Conservation (phyloP, 1,140 invertebrate species). For the Berghia stephanieae region DNA sequence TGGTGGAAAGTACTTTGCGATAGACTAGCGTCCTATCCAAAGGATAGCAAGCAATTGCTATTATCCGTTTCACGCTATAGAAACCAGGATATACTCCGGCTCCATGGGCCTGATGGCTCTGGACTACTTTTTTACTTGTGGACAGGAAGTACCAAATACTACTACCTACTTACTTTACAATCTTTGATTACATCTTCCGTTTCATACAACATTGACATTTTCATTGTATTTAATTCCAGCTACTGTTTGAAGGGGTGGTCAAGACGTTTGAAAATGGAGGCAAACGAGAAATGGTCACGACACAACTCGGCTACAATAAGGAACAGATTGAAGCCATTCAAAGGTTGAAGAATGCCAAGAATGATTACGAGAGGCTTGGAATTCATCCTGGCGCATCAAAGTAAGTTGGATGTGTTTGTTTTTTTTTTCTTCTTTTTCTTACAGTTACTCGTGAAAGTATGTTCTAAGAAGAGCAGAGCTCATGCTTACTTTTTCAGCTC, state of each 20-base stretch:
- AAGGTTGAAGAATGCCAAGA: conserved; percentile 63
- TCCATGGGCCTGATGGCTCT: no score
- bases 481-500: no score
- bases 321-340: conserved; percentile 67
- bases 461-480: no score
- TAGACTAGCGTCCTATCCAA: no score
- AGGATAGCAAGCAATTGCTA: no score
- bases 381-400: conserved; percentile 56
- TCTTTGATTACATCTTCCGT: background rate
- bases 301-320: conserved; percentile 64
- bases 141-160: background rate
- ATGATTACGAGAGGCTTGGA: conserved; percentile 64
- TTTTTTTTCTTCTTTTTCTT: conserved; percentile 20
- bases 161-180: background rate
- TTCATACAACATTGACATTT: background rate
- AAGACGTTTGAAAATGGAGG: conserved; percentile 63
- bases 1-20: no score
- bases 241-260: conserved; percentile 63
- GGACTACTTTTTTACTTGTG: background rate
- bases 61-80: no score
- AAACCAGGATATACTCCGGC: no score
- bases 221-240: conserved; percentile 47
- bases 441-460: background rate
- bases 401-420: conserved; percentile 47
- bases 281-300: conserved; percentile 51